Evolutionary conservation across 2,113 vertebrate species (phyloP).

Genomic region (Cheilinus undulatus): DNA sequence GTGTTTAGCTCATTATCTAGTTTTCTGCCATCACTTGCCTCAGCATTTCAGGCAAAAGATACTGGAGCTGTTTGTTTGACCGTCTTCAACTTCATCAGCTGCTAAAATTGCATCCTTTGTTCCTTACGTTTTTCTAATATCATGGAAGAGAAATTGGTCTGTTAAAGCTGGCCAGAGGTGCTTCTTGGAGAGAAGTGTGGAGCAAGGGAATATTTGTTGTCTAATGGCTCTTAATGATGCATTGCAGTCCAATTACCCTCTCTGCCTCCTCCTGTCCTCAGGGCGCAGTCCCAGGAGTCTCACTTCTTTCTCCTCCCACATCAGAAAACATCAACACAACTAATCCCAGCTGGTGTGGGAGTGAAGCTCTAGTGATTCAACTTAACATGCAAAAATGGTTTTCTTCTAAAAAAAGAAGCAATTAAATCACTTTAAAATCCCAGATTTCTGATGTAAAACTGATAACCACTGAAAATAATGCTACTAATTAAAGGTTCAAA

Average conservation of each 20-base stretch:
- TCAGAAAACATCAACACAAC: background rate
- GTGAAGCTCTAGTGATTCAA: background rate
- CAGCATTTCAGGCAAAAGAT: background rate
- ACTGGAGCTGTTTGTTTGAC: background rate
- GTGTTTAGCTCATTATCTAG: background rate
- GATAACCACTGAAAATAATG: too few relatives aligned
- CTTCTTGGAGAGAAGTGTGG: slow-evolving; percentile 7
- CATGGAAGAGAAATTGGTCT: background rate
- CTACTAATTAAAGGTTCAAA: too few relatives aligned
- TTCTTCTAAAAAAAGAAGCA: too few relatives aligned
- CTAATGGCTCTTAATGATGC: slow-evolving; percentile 55
- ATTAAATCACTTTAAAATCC: background rate
- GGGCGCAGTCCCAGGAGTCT: slow-evolving; percentile 22
- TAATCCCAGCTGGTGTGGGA: background rate
- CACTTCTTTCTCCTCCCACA: slow-evolving; percentile 4
- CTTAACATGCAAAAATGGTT: background rate
- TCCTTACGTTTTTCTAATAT: background rate
- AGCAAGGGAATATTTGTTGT: slow-evolving; percentile 16
- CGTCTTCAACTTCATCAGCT: slow-evolving; percentile 2
- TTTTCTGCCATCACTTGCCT: background rate
- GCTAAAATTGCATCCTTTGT: slow-evolving; percentile 9
- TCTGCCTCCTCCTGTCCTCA: slow-evolving; percentile 32
- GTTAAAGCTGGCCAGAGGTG: slow-evolving; percentile 1
- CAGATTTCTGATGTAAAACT: background rate
- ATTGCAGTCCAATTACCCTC: slow-evolving; percentile 48